Base-by-base conservation (phyloP, 1,140 invertebrate genomes). In the Achroia grisella region DNA sequence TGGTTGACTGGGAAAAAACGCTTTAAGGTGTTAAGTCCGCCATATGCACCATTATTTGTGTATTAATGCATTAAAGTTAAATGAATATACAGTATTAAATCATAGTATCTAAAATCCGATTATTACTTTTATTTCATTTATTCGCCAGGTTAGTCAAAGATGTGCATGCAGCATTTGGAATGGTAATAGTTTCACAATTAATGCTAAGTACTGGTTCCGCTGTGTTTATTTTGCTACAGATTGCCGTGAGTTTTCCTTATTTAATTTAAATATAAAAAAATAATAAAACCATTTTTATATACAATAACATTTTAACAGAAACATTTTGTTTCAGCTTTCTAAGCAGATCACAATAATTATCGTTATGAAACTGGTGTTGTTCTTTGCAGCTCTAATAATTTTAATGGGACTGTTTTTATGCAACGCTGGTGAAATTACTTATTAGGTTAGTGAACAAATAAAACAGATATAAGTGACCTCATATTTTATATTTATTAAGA, bases 381-480 rank as follows among this genome's bases (percentile, higher is more conserved):
- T 80, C 39, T 62, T 71, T 8, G 30, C 44, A 8, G 68, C 63
- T 1, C 44, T 80, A 32, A 73, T 71, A 43, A 75, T 77, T 28
- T 47, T 80, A 27, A 44, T 80, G 33, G 73, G 55, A 3, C 45
- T 75, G 9, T 73, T 68, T 52, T 57, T 80, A 15, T 80, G 76
- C 51, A 80, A 77, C 39, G 65, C 61, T 75, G 50, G 76, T 10
- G 76, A 77, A 59, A 80, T 80, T 13, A 75, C 73, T 5, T 69
- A 77, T 48, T 63, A 80, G 70, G 75, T 79, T 46, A 42, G 34
- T 42, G 12, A 23, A 23, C 6, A 23, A 3, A 23, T 23, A 23
- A 23, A 23, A 23, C 2, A 23, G 6, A 23, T 3, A 23, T 6
- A 23, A 3, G 17, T 2, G 17, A 23, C 17, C 17, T 3, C 2